Base-by-base conservation (phyloP, 2,888 invertebrate species). In the Limnephilus marmoratus region DNA sequence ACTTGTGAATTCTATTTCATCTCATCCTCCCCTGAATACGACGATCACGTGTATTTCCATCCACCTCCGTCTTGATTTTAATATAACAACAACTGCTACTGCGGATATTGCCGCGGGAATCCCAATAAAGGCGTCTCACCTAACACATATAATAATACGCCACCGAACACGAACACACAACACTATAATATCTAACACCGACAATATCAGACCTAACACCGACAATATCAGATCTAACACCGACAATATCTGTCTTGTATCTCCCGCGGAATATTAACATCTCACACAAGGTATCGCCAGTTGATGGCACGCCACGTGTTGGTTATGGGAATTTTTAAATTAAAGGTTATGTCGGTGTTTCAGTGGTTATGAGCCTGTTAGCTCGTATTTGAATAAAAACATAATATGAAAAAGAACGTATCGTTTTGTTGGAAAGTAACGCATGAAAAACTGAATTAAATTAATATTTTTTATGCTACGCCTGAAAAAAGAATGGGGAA, bases 281-380 rank as follows among this genome's bases (percentile, higher is more conserved):
- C 29, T 34, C 34, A 15, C 34, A 11, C 31, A 13, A 31, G 82
- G 82, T 24, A 68, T 68, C n/a, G 68, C 68, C 68, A 68, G 68
- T 24, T 68, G 68, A 68, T 37, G 83, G 41, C n/a, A 29, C 86
- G 86, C 86, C 86, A 49, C 86, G 45, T 86, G 86, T 29, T 86
- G 45, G 41, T 41, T 86, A 86, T 86, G 86, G 37, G 86, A 49
- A 45, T 49, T 86, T 86, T 86, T 86, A 86, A 86, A 86, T 86
- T 86, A 86, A 45, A 86, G 37, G 83, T 83, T 83, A 83, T 83
- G 37, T 24, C 9, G 7, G 24, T 12, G 9, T 34, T 15, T 37
- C 83, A 24, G 37, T 7, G 83, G 83, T 37, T 34, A 37, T 37
- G 83, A 37, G 0, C n/a, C 9, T 41, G 31, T 31, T 83, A 37